phyloP scores from a whole-genome alignment of 2,797 vertebrate species.

The Chiloscyllium punctatum region DNA sequence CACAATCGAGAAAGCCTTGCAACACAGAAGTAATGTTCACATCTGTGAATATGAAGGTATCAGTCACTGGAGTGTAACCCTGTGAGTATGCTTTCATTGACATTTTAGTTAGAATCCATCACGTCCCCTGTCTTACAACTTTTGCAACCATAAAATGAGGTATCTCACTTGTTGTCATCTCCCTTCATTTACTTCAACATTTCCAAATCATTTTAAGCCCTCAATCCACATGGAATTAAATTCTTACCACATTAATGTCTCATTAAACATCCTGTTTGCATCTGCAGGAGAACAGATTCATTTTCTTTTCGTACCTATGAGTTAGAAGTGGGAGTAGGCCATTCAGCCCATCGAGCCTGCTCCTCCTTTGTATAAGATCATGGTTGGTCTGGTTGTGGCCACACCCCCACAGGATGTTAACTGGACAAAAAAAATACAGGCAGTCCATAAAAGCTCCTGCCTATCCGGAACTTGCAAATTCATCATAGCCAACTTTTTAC shows the following conservation, averaged over 20 bases:
- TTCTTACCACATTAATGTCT: background rate
- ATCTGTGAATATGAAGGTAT: background rate
- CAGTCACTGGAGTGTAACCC: conserved; percentile 24
- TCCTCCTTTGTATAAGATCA: no score
- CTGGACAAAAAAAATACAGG: no score
- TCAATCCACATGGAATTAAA: background rate
- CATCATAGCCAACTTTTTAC: no score
- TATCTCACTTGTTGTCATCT: background rate
- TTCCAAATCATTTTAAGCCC: conserved; percentile 6
- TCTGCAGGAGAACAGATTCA: no score
- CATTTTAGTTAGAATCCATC: background rate
- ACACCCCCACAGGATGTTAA: no score
- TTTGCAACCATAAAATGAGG: background rate
- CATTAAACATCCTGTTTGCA: background rate
- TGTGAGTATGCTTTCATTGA: background rate
- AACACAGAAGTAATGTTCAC: background rate
- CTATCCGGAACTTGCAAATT: no score
- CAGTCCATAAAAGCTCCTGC: no score
- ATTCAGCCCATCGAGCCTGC: no score
- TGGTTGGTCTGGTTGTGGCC: no score
- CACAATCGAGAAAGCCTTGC: background rate
- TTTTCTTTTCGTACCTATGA: background rate
- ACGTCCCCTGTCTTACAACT: background rate
- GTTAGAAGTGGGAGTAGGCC: no score
- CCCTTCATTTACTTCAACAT: background rate